Evolutionary conservation across 2,113 vertebrate genomes (phyloP).

Genomic region (Odocoileus virginianus): DNA sequence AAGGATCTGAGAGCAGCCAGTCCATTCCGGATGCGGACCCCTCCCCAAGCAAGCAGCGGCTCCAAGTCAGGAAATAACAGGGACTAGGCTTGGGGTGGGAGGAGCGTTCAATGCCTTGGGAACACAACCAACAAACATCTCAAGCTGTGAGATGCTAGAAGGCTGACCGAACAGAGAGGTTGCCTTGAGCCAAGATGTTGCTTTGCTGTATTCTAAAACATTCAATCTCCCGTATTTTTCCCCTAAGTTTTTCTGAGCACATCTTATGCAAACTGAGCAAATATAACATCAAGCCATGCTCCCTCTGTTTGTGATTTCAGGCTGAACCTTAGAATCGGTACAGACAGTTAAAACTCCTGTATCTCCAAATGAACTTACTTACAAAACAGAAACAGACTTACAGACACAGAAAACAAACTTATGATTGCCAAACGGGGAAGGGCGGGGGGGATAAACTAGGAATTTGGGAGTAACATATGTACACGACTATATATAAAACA

Average conservation of each 20-base stretch:
- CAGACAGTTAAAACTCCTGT: not conserved
- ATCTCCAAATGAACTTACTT: not conserved
- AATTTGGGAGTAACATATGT: not conserved
- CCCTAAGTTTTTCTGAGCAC: not conserved
- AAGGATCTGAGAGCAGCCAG: not conserved
- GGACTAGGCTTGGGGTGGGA: no score
- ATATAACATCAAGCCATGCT: not conserved
- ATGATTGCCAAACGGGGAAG: not conserved
- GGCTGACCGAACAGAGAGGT: not conserved
- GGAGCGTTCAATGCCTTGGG: not conserved
- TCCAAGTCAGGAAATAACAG: slow-evolving; percentile 44
- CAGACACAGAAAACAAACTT: not conserved
- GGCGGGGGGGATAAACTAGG: not conserved
- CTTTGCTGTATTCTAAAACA: not conserved
- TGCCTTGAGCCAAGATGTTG: not conserved
- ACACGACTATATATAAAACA: not conserved
- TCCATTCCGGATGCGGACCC: not conserved
- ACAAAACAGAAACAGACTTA: not conserved
- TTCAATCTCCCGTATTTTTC: not conserved
- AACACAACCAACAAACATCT: not conserved
- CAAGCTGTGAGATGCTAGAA: not conserved
- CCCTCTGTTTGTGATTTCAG: not conserved
- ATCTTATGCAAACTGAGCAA: not conserved
- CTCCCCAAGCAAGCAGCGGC: slow-evolving; percentile 4
- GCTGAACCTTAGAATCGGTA: not conserved